These are phyloP conservation scores for Stenodema calcarata DNA, from an alignment of 2,888 invertebrate species.

Conservation along the genomic window DNA sequence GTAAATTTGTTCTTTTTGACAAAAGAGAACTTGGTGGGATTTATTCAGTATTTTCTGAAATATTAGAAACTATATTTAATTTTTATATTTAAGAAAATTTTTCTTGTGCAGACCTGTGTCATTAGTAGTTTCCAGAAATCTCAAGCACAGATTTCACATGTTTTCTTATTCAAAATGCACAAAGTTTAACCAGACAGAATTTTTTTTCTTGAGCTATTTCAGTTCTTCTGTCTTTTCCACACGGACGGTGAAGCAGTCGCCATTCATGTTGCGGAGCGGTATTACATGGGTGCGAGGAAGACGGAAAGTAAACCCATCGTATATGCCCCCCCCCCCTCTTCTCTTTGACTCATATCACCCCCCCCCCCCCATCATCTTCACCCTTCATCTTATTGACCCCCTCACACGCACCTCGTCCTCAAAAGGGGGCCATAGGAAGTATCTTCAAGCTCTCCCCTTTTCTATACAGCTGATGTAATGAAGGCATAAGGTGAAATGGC, in stretches of 20 bases:
- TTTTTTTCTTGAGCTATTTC: no score
- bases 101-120: no score
- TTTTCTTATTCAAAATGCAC: no score
- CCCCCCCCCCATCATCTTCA: background rate
- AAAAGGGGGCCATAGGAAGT: background rate
- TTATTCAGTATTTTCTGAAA: no score
- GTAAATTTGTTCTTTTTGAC: no score
- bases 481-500: conserved; percentile 42
- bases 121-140: no score
- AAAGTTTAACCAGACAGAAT: no score
- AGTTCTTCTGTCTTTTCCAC: background rate
- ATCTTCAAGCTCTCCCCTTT: background rate
- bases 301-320: background rate
- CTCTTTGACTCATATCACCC: background rate
- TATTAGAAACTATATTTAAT: no score
- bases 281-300: background rate
- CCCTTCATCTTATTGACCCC: background rate
- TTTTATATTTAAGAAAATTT: no score
- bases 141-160: no score
- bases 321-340: background rate
- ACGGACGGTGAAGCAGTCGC: background rate
- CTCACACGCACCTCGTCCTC: background rate
- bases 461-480: conserved; percentile 11
- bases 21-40: no score
- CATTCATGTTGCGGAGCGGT: background rate